These are phyloP conservation scores for Austrolebias charrua DNA, from an alignment of 2,797 vertebrate species.

Conservation along the genomic window DNA sequence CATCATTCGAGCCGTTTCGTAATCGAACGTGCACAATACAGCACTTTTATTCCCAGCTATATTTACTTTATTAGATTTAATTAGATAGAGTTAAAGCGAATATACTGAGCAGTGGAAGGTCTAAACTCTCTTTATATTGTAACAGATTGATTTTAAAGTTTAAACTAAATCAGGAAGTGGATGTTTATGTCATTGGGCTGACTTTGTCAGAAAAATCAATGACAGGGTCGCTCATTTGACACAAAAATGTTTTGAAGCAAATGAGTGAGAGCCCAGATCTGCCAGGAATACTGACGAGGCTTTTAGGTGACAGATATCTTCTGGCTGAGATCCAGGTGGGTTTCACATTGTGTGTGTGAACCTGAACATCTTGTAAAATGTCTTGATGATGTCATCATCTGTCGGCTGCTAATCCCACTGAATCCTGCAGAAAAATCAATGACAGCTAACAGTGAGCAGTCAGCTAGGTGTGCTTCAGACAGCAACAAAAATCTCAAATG, in stretches of 20 bases:
- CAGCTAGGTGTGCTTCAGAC: too few relatives aligned
- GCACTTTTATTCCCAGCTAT: constrained; percentile 13
- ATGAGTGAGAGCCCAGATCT: constrained; percentile 59
- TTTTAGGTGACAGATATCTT: constrained; percentile 33
- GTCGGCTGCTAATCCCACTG: background rate
- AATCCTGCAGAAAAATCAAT: too few relatives aligned
- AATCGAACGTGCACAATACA: too few relatives aligned
- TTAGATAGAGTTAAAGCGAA: constrained; percentile 68
- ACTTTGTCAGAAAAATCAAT: constrained; percentile 70
- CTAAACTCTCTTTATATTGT: constrained; percentile 58
- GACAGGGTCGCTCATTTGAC: constrained; percentile 61
- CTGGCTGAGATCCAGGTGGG: constrained; percentile 23
- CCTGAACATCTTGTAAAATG: constrained; percentile 10
- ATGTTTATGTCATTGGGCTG: constrained; percentile 67
- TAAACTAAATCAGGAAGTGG: constrained; percentile 44
- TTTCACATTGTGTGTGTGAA: constrained; percentile 14
- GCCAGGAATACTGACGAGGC: constrained; percentile 57
- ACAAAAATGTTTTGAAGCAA: constrained; percentile 70
- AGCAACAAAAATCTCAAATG: too few relatives aligned
- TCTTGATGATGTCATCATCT: constrained; percentile 9
- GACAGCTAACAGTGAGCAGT: too few relatives aligned
- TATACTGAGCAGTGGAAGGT: constrained; percentile 41
- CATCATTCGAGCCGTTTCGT: background rate
- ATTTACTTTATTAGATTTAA: constrained; percentile 66
- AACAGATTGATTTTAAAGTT: constrained; percentile 51